Evolutionary conservation across 2,888 invertebrate genomes (phyloP).

Genomic region (Branchipolynoe longqiensis): DNA sequence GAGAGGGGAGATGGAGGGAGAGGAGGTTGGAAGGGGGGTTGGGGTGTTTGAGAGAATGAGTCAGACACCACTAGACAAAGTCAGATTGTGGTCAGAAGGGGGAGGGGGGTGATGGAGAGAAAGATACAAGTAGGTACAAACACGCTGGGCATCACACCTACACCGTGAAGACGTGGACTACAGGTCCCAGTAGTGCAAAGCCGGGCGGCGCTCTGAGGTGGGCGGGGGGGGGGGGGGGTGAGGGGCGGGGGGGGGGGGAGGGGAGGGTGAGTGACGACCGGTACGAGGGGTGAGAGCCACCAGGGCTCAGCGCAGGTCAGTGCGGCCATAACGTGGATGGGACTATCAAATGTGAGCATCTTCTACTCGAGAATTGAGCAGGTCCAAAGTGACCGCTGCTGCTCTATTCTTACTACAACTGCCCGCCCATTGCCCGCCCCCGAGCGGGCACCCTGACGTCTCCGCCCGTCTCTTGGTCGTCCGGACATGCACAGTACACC

Average conservation of each 20-base stretch:
- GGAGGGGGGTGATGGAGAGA: no score
- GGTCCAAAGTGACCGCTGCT: slow-evolving; percentile 35
- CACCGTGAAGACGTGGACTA: not conserved
- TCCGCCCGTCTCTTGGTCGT: not conserved
- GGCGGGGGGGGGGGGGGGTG: not conserved
- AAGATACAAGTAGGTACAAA: no score
- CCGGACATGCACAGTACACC: slow-evolving; percentile 23
- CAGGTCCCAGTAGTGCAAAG: not conserved
- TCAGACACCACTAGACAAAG: no score
- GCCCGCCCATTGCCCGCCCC: slow-evolving; percentile 7
- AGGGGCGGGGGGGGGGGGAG: not conserved
- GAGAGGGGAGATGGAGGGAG: no score
- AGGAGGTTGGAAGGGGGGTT: no score
- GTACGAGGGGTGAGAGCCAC: not conserved
- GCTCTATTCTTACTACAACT: not conserved
- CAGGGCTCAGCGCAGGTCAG: slow-evolving; percentile 41
- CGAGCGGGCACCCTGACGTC: slow-evolving; percentile 14
- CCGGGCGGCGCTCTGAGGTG: no score
- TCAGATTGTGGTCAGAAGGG: no score
- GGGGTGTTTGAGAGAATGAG: no score
- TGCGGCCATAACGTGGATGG: slow-evolving; percentile 43
- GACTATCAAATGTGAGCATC: slow-evolving; percentile 44
- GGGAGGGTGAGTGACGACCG: not conserved
- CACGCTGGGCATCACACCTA: not conserved
- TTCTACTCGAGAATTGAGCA: slow-evolving; percentile 16